phyloP scores from a whole-genome alignment of 2,888 invertebrate genomes.

The Nomada ferruginata region DNA sequence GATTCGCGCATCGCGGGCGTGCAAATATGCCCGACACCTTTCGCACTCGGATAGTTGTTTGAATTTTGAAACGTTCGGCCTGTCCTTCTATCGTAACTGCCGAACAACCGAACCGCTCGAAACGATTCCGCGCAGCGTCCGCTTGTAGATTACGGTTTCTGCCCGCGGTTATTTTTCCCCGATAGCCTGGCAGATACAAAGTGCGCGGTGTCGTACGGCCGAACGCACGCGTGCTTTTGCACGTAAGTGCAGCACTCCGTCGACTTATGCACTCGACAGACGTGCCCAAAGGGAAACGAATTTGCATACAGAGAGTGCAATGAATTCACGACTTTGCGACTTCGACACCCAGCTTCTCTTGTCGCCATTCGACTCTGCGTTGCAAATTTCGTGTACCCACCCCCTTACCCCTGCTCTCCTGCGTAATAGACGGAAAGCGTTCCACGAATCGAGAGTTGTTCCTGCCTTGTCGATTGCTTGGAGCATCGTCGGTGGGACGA shows the following conservation, averaged over 20 bases:
- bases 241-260: constrained; percentile 32
- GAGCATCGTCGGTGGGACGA: too few species aligned
- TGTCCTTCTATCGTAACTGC: constrained; percentile 22
- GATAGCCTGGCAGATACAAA: constrained; percentile 23
- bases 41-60: background rate
- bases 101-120: constrained; percentile 34
- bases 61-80: background rate
- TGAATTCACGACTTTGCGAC: constrained; percentile 66
- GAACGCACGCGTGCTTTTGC: constrained; percentile 19
- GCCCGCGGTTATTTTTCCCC: constrained; percentile 15
- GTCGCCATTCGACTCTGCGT: constrained; percentile 4
- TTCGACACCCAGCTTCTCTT: constrained; percentile 23
- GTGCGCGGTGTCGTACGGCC: constrained; percentile 11
- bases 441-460: background rate
- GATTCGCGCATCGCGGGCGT: background rate
- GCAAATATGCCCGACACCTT: background rate
- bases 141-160: constrained; percentile 24
- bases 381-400: constrained; percentile 14
- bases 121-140: background rate
- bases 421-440: background rate
- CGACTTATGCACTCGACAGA: constrained; percentile 53
- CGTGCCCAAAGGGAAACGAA: constrained; percentile 52
- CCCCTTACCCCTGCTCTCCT: background rate
- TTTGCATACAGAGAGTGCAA: constrained; percentile 67
- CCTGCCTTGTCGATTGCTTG: too few species aligned